Evolutionary conservation across 1,140 invertebrate species (phyloP).

Genomic region (Trinorchestia longiramus): DNA sequence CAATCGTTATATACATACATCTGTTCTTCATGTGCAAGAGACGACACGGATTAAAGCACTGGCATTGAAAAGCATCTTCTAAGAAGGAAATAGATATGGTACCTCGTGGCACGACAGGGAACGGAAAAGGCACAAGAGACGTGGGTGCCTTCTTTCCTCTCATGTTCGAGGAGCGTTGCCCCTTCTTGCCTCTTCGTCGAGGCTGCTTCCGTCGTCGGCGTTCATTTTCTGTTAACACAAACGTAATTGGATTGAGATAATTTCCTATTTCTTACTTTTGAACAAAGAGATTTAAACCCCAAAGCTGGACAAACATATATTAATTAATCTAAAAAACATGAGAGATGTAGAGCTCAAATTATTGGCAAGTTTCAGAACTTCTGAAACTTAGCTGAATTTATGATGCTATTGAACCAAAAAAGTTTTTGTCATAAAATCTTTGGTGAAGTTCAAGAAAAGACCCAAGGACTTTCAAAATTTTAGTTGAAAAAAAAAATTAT

Average conservation of each 20-base stretch:
- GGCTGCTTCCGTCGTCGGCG: constrained; percentile 16
- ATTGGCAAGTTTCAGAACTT: too few species aligned
- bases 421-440: too few species aligned
- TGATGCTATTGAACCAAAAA: too few species aligned
- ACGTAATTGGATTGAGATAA: not conserved
- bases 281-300: not conserved
- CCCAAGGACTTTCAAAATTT: too few species aligned
- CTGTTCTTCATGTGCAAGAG: not conserved
- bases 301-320: too few species aligned
- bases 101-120: constrained; percentile 65
- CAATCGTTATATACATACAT: too few species aligned
- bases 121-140: constrained; percentile 53
- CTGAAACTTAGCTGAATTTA: too few species aligned
- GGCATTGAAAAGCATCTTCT: not conserved
- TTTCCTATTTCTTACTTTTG: not conserved
- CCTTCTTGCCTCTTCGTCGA: constrained; percentile 59
- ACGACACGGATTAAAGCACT: not conserved
- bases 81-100: not conserved
- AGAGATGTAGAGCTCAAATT: too few species aligned
- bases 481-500: too few species aligned
- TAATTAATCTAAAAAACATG: too few species aligned
- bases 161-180: constrained; percentile 59
- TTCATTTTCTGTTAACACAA: not conserved
- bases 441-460: too few species aligned
- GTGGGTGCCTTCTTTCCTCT: constrained; percentile 57